Evolutionary conservation across 2,888 invertebrate genomes (phyloP).

Genomic region (Oscheius onirici): DNA sequence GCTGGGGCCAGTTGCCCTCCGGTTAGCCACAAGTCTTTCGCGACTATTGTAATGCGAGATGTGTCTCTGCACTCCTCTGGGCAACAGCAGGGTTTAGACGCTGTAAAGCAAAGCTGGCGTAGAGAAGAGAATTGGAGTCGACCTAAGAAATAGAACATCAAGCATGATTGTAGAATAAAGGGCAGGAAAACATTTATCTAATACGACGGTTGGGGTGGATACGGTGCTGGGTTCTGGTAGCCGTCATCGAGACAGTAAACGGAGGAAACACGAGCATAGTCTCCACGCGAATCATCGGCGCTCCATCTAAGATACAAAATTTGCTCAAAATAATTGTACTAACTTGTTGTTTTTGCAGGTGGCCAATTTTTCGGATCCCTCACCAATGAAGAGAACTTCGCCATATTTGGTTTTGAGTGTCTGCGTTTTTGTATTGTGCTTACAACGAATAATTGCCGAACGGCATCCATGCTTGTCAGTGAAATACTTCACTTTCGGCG

Average conservation of each 20-base stretch:
- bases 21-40: slow-evolving; percentile 33
- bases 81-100: slow-evolving; percentile 29
- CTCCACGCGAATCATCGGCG: background rate
- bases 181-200: too few species aligned
- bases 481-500: background rate
- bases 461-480: background rate
- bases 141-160: background rate
- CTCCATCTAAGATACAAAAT: background rate
- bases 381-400: slow-evolving; percentile 1
- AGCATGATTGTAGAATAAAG: too few species aligned
- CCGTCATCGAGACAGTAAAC: slow-evolving; percentile 2
- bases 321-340: background rate
- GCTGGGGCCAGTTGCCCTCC: slow-evolving; percentile 32
- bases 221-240: background rate
- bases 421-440: background rate
- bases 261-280: background rate
- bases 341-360: slow-evolving; percentile 1
- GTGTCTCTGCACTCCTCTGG: slow-evolving; percentile 26
- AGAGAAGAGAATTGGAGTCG: slow-evolving; percentile 15
- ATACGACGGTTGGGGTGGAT: background rate
- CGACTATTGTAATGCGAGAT: slow-evolving; percentile 32
- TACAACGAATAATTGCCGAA: background rate
- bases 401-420: background rate
- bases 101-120: slow-evolving; percentile 28
- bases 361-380: slow-evolving; percentile 1